Conservation (phyloP, 2,888 invertebrate species). For the Meganola albula region DNA sequence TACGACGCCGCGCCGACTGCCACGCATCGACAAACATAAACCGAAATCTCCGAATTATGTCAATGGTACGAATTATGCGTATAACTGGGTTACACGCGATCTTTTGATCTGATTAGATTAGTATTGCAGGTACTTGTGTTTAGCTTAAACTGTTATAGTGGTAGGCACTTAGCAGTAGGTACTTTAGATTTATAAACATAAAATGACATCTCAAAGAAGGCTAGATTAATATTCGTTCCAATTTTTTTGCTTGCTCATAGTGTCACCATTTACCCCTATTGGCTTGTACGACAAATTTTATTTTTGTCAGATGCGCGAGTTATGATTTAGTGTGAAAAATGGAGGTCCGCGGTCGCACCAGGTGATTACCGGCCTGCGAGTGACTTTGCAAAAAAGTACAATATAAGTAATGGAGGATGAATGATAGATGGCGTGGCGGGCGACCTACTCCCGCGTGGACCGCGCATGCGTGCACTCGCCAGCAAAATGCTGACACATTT, state of each 20-base stretch:
- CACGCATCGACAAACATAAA: conserved; percentile 25
- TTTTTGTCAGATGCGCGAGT: conserved; percentile 74
- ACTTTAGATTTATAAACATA: conserved; percentile 23
- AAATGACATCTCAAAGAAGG: conserved; percentile 32
- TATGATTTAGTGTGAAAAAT: conserved; percentile 77
- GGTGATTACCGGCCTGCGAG: conserved; percentile 77
- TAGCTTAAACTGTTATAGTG: no score
- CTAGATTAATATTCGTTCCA: conserved; percentile 41
- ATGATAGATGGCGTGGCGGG: conserved; percentile 71
- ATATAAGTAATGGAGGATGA: conserved; percentile 78
- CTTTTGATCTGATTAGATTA: no score
- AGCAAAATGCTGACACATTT: conserved; percentile 76
- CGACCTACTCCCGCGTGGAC: conserved; percentile 39
- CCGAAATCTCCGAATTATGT: no score
- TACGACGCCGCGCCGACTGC: conserved; percentile 33
- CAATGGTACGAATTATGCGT: no score
- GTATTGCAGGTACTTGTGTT: no score
- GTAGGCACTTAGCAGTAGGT: no score
- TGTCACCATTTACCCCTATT: conserved; percentile 68
- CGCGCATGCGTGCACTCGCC: conserved; percentile 39
- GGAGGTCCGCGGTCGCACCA: conserved; percentile 70
- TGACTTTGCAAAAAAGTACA: conserved; percentile 77
- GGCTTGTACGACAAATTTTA: conserved; percentile 76
- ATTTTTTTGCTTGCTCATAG: conserved; percentile 60
- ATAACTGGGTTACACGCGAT: conserved; percentile 16